Percentiles rank a stretch among this genome's conserved stretches.
Evolutionary conservation across 1,140 invertebrate species (phyloP).

Genomic region (Drosophila sechellia): DNA sequence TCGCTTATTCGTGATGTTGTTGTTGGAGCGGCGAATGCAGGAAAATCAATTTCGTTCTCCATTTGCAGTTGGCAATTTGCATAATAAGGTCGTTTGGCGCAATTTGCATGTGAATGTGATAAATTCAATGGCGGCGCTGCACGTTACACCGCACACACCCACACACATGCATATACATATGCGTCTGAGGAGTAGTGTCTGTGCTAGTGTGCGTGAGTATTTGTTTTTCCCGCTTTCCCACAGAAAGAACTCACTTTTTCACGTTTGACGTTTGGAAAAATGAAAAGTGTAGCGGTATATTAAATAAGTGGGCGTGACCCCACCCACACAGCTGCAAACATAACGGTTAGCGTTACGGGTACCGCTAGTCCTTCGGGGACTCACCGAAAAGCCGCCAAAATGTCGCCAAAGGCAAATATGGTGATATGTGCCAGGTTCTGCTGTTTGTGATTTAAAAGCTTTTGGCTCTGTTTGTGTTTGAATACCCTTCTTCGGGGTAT

Average conservation of each 20-base stretch:
- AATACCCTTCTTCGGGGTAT: background rate
- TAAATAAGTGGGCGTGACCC: conserved; percentile 75
- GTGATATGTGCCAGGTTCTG: conserved; percentile 19
- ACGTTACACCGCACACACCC: conserved; percentile 40
- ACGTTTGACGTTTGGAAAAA: conserved; percentile 73
- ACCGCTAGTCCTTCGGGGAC: conserved; percentile 16
- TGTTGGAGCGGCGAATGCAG: conserved; percentile 68
- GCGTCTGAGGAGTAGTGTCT: conserved; percentile 13
- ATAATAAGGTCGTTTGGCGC: conserved; percentile 85
- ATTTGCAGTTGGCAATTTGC: conserved; percentile 85
- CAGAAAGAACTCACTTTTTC: conserved; percentile 64
- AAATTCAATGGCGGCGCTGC: conserved; percentile 77
- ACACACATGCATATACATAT: conserved; percentile 32
- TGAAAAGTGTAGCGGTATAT: conserved; percentile 78
- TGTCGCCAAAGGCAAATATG: conserved; percentile 66
- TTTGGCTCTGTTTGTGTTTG: conserved; percentile 14
- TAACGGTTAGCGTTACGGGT: conserved; percentile 14
- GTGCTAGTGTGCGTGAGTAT: conserved; percentile 54
- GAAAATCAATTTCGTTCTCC: conserved; percentile 84
- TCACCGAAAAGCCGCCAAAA: conserved; percentile 62
- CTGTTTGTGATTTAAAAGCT: conserved; percentile 73
- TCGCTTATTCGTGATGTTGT: conserved; percentile 38
- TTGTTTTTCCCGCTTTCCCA: conserved; percentile 53
- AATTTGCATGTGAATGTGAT: conserved; percentile 85
- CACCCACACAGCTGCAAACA: conserved; percentile 7